Evolutionary conservation across 2,888 invertebrate species (phyloP).

Genomic region (Thera britannica): DNA sequence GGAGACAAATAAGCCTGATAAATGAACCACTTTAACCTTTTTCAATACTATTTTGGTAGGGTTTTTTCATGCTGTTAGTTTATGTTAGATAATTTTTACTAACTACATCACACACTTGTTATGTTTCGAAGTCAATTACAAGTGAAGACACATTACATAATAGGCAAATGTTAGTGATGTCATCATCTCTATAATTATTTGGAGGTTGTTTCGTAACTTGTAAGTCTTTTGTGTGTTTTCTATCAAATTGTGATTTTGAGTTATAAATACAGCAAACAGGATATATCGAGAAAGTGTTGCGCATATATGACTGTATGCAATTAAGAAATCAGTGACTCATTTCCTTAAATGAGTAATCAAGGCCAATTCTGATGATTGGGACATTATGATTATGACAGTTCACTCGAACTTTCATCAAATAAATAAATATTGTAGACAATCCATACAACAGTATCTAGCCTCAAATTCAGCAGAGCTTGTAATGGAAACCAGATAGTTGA

Average conservation of each 20-base stretch:
- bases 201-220: slow-evolving; percentile 48
- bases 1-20: too few species aligned
- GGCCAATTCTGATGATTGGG: slow-evolving; percentile 50
- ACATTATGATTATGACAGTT: slow-evolving; percentile 47
- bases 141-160: slow-evolving; percentile 46
- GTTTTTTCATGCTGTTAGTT: background rate
- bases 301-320: slow-evolving; percentile 23
- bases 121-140: slow-evolving; percentile 44
- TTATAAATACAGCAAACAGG: slow-evolving; percentile 2
- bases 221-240: slow-evolving; percentile 32
- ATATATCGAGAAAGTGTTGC: slow-evolving; percentile 37
- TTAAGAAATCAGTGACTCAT: slow-evolving; percentile 50
- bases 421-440: too few species aligned
- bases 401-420: slow-evolving; percentile 45
- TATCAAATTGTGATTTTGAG: slow-evolving; percentile 23
- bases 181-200: slow-evolving; percentile 54
- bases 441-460: too few species aligned
- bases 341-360: slow-evolving; percentile 56
- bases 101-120: slow-evolving; percentile 36
- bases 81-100: slow-evolving; percentile 28
- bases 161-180: slow-evolving; percentile 50
- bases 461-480: too few species aligned
- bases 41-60: background rate
- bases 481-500: too few species aligned
- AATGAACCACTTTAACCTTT: background rate